Conservation (phyloP, 2,888 invertebrate genomes). For the Ophioninae sp. region DNA sequence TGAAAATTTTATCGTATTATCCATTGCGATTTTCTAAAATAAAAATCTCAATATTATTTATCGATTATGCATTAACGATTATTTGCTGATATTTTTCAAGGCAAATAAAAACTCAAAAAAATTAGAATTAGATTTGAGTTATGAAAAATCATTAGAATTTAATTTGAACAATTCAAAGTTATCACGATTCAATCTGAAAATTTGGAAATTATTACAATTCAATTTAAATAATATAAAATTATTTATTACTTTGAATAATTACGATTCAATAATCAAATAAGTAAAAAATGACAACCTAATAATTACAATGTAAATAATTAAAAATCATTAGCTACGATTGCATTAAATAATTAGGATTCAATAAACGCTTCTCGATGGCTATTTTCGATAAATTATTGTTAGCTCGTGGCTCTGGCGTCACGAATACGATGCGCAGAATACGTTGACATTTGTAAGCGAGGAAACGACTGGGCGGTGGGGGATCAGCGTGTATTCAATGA, state of each 20-base stretch:
- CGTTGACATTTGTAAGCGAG: not conserved
- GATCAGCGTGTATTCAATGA: constrained; percentile 1
- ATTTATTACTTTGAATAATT: not conserved
- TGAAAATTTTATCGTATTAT: no score
- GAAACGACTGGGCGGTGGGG: not conserved
- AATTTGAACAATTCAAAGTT: not conserved
- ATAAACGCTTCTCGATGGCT: not conserved
- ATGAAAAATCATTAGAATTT: not conserved
- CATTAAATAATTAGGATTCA: not conserved
- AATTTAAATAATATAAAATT: not conserved
- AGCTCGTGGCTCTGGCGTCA: not conserved
- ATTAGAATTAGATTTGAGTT: not conserved
- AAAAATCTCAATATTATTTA: no score
- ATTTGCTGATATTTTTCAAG: no score
- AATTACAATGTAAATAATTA: no score
- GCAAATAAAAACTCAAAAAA: not conserved
- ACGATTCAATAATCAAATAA: not conserved
- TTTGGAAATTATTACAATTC: not conserved
- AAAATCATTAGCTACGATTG: not conserved
- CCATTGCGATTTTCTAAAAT: no score
- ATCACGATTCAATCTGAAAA: not conserved
- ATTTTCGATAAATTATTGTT: not conserved
- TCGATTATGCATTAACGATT: no score
- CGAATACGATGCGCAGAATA: not conserved
- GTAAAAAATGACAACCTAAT: no score